Evolutionary conservation across 2,113 vertebrate species (phyloP).

Genomic region (Callipepla squamata): DNA sequence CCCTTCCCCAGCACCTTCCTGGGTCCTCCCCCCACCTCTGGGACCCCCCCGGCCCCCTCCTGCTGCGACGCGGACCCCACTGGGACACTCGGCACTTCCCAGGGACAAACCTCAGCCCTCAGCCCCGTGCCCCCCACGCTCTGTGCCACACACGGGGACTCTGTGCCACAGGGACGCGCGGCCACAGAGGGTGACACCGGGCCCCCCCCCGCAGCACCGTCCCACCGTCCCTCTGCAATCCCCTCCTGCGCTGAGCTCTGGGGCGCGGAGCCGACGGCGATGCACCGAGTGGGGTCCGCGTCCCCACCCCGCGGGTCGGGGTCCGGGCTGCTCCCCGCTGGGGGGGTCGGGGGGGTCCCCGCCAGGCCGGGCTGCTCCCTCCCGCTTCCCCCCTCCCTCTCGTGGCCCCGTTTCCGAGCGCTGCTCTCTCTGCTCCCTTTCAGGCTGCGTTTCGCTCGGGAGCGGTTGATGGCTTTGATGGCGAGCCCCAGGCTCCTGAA

Average conservation of each 20-base stretch:
- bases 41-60: not conserved
- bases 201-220: not conserved
- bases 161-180: too few species aligned
- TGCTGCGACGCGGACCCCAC: not conserved
- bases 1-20: not conserved
- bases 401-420: not conserved
- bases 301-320: constrained; percentile 60
- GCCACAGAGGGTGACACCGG: not conserved
- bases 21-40: accelerated
- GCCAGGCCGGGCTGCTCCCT: not conserved
- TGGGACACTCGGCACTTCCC: accelerated
- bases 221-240: not conserved
- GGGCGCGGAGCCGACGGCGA: constrained; percentile 26
- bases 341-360: not conserved
- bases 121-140: too few species aligned
- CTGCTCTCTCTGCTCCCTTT: constrained; percentile 19
- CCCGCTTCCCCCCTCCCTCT: not conserved
- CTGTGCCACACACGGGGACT: too few species aligned
- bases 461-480: constrained; percentile 68
- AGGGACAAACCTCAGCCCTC: not conserved
- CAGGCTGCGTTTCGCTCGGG: constrained; percentile 34
- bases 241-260: not conserved
- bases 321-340: not conserved
- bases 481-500: constrained; percentile 70
- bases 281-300: constrained; percentile 63